These are phyloP conservation scores for Scomber scombrus DNA, from an alignment of 2,113 vertebrate species.

Conservation along the genomic window DNA sequence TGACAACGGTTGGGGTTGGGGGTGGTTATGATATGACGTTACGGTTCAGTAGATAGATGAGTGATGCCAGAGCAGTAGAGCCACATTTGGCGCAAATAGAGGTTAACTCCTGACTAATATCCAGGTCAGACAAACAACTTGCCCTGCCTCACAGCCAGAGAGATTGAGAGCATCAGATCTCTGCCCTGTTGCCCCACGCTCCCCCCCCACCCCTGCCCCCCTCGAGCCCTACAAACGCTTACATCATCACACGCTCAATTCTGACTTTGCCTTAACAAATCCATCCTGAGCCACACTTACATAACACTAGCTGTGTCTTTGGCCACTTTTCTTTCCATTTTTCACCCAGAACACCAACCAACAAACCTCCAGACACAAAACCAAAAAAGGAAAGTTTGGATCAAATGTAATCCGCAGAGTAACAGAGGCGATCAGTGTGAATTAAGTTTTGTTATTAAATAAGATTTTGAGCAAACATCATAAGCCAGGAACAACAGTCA, in stretches of 20 bases:
- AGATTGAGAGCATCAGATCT: conserved; percentile 18
- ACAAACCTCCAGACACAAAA: conserved; percentile 2
- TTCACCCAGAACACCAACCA: conserved; percentile 1
- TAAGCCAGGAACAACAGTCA: conserved; percentile 39
- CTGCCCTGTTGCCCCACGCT: neutral
- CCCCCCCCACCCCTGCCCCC: neutral
- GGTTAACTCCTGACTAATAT: conserved; percentile 64
- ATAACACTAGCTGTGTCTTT: conserved; percentile 41
- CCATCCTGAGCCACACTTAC: conserved; percentile 51
- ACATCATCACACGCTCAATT: conserved; percentile 34
- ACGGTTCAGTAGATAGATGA: conserved; percentile 57
- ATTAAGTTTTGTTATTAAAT: conserved; percentile 37
- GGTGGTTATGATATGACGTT: conserved; percentile 44
- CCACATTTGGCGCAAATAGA: conserved; percentile 52
- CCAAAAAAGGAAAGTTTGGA: conserved; percentile 8
- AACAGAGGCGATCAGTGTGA: neutral
- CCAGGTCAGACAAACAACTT: conserved; percentile 66
- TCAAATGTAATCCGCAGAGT: neutral
- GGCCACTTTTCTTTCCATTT: conserved; percentile 8
- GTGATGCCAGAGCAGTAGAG: conserved; percentile 67
- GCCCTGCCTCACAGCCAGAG: conserved; percentile 43
- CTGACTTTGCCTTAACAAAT: conserved; percentile 44
- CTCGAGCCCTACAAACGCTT: neutral
- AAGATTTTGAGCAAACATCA: conserved; percentile 25
- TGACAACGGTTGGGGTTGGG: too few relatives aligned